Evolutionary conservation across 2,888 invertebrate genomes (phyloP).

Genomic region (Tineola bisselliella): DNA sequence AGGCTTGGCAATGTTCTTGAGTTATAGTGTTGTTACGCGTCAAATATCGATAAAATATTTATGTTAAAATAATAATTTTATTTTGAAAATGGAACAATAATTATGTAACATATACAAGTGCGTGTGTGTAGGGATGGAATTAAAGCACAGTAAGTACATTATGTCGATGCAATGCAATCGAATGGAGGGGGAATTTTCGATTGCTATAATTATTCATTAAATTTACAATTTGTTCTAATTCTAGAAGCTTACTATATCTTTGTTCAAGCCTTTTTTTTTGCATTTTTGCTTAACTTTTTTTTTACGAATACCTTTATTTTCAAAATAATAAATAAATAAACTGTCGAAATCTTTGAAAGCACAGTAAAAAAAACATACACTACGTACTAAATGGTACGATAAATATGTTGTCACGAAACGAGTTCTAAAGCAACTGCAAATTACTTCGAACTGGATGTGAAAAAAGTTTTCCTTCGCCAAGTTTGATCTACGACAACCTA

Average conservation of each 20-base stretch:
- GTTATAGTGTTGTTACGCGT: conserved; percentile 3
- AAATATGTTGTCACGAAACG: background rate
- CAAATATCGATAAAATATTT: conserved; percentile 5
- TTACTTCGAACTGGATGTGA: background rate
- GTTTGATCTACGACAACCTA: background rate
- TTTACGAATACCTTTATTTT: too few relatives aligned
- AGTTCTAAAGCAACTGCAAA: background rate
- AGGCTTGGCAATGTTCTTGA: conserved; percentile 7
- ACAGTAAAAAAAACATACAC: background rate
- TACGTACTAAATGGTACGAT: background rate
- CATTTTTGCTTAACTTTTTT: too few relatives aligned
- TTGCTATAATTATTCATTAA: too few relatives aligned
- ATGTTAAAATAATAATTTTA: background rate
- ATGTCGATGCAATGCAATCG: too few relatives aligned
- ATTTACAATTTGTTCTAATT: too few relatives aligned
- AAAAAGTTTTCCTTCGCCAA: background rate
- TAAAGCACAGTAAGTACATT: too few relatives aligned
- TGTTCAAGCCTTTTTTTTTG: too few relatives aligned
- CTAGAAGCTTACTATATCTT: too few relatives aligned
- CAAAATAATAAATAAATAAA: background rate
- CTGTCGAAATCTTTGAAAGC: background rate
- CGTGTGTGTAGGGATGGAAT: too few relatives aligned
- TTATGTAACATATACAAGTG: too few relatives aligned
- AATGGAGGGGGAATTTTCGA: too few relatives aligned
- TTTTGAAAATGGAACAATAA: too few relatives aligned